Conservation (phyloP, 2,888 invertebrate species). For the Machimus atricapillus region DNA sequence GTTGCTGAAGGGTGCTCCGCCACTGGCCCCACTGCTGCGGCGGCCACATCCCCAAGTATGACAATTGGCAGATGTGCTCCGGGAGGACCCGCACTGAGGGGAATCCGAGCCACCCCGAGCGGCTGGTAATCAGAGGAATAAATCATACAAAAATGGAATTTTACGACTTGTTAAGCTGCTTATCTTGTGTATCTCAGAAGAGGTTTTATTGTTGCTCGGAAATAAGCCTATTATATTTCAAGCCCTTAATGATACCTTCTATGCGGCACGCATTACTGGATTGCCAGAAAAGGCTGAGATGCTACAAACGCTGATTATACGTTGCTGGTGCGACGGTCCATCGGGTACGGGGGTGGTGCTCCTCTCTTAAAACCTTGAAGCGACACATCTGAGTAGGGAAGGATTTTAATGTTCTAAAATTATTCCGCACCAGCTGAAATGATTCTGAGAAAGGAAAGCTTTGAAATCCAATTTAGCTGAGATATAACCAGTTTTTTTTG, state of each 20-base stretch:
- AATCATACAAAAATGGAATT: slow-evolving; percentile 37
- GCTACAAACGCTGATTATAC: not conserved
- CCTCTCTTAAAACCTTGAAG: not conserved
- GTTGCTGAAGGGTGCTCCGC: not conserved
- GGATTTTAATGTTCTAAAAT: not conserved
- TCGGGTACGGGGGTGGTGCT: not conserved
- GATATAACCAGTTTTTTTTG: too few species aligned
- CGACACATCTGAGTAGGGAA: not conserved
- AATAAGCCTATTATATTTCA: slow-evolving; percentile 23
- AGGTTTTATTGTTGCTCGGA: slow-evolving; percentile 27
- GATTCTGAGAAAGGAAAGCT: not conserved
- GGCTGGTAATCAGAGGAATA: slow-evolving; percentile 27
- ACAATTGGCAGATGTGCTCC: slow-evolving; percentile 29
- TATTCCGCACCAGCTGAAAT: not conserved
- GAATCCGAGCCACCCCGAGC: not conserved
- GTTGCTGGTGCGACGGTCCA: not conserved
- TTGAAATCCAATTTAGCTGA: not conserved
- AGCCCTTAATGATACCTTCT: slow-evolving; percentile 21
- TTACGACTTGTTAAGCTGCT: slow-evolving; percentile 36
- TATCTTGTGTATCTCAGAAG: not conserved
- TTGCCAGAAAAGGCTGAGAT: not conserved
- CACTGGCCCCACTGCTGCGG: not conserved
- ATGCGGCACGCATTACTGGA: not conserved
- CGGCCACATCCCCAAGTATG: not conserved
- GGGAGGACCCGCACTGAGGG: not conserved